Evolutionary conservation across 2,113 vertebrate genomes (phyloP).

Genomic region (Cisticola juncidis): DNA sequence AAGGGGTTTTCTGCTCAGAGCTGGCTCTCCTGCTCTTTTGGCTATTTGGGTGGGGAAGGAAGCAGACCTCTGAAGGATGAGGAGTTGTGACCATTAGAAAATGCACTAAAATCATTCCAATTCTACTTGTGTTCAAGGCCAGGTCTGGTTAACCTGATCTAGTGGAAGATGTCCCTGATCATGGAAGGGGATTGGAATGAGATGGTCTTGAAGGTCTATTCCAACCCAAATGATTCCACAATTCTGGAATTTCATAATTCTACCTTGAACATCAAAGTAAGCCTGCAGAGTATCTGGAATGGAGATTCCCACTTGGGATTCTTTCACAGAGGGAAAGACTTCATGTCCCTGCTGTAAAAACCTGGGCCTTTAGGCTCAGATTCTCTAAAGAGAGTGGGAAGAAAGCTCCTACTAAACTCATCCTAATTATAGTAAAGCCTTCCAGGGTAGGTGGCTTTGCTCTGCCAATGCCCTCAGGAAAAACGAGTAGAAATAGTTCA

Average conservation of each 20-base stretch:
- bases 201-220: background rate
- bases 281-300: background rate
- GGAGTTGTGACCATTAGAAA: background rate
- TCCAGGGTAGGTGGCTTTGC: background rate
- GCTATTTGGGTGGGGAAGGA: background rate
- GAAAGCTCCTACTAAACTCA: background rate
- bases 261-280: background rate
- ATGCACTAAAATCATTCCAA: background rate
- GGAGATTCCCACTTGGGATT: background rate
- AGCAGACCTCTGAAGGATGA: background rate
- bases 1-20: background rate
- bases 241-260: background rate
- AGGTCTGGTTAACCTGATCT: background rate
- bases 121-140: background rate
- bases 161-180: background rate
- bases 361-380: background rate
- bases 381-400: background rate
- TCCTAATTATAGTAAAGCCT: background rate
- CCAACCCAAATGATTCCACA: background rate
- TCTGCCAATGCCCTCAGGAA: background rate
- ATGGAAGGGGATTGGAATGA: fast-evolving
- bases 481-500: background rate
- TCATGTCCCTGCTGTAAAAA: background rate
- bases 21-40: background rate
- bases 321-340: background rate